phyloP scores from a whole-genome alignment of 2,888 invertebrate genomes.

The Mythimna vitellina region DNA sequence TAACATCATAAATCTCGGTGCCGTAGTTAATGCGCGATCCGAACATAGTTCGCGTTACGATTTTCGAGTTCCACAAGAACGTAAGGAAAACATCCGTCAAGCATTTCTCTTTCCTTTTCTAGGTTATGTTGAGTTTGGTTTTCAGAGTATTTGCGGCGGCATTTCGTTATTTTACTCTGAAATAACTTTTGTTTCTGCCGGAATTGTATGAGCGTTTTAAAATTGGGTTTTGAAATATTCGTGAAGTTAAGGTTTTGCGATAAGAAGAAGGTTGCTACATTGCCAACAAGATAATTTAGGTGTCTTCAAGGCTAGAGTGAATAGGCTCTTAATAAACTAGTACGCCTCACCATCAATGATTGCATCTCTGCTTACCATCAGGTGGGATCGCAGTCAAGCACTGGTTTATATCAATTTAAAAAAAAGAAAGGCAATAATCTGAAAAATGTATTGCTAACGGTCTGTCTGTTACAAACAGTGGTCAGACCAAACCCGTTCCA shows the following conservation, averaged over 20 bases:
- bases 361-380: no score
- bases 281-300: no score
- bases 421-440: no score
- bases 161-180: conserved; percentile 19
- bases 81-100: conserved; percentile 35
- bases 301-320: no score
- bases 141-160: not conserved
- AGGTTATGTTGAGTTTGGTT: not conserved
- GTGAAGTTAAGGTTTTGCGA: not conserved
- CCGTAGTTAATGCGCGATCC: conserved; percentile 48
- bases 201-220: not conserved
- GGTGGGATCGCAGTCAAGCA: no score
- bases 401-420: no score
- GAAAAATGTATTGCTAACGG: no score
- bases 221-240: not conserved
- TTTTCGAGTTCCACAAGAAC: conserved; percentile 29
- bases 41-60: conserved; percentile 22
- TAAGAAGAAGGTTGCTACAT: no score
- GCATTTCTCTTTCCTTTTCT: conserved; percentile 15
- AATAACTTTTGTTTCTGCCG: conserved; percentile 5
- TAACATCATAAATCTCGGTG: conserved; percentile 50
- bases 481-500: no score
- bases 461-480: no score
- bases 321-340: no score
- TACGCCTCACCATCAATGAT: no score